These are phyloP conservation scores for Apoda limacodes DNA, from an alignment of 2,888 invertebrate species.

Conservation along the genomic window DNA sequence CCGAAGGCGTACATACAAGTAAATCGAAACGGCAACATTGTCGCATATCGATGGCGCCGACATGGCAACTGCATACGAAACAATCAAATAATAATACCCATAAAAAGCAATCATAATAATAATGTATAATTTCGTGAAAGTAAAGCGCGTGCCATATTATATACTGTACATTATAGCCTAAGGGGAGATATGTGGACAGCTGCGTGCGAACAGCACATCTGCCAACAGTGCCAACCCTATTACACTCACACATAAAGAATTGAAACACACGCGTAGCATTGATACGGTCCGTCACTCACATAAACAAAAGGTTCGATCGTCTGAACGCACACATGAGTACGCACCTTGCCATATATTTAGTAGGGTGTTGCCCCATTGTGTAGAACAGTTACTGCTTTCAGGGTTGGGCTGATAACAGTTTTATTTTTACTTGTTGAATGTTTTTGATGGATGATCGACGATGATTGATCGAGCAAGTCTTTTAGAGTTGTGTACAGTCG, in stretches of 20 bases:
- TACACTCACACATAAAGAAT: conserved; percentile 22
- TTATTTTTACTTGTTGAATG: conserved; percentile 69
- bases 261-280: conserved; percentile 23
- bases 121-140: conserved; percentile 63
- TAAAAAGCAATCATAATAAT: conserved; percentile 48
- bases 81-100: conserved; percentile 46
- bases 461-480: conserved; percentile 56
- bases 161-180: conserved; percentile 37
- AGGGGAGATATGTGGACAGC: conserved; percentile 49
- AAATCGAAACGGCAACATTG: not conserved
- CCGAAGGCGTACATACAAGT: too few species aligned
- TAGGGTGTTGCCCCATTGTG: conserved; percentile 49
- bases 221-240: conserved; percentile 46
- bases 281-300: conserved; percentile 21
- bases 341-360: conserved; percentile 29
- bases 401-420: conserved; percentile 51
- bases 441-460: conserved; percentile 57
- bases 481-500: conserved; percentile 37
- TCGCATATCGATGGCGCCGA: conserved; percentile 20
- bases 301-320: conserved; percentile 15
- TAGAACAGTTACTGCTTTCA: conserved; percentile 26
- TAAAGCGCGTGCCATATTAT: conserved; percentile 58
- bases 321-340: conserved; percentile 23
- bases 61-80: conserved; percentile 48
- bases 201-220: conserved; percentile 54